These are phyloP conservation scores for Hylaeus volcanicus DNA, from an alignment of 1,140 invertebrate species.

Conservation along the genomic window DNA sequence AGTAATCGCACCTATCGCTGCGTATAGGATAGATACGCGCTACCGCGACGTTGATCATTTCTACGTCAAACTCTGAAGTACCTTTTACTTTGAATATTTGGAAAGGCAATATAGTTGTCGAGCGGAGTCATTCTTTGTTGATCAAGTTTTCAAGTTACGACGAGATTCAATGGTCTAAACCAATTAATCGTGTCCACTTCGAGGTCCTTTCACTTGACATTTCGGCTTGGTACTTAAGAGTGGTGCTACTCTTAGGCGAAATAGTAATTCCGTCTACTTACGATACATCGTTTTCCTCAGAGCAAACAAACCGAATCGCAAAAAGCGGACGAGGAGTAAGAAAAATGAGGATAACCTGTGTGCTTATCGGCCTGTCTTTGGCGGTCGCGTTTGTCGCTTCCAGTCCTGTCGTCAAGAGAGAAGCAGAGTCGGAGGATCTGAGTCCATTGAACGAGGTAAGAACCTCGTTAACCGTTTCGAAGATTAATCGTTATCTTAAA, in stretches of 20 bases:
- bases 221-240: conserved; percentile 13
- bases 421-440: conserved; percentile 71
- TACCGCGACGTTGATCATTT: too few species aligned
- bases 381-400: conserved; percentile 58
- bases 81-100: too few species aligned
- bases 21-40: too few species aligned
- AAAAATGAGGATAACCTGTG: conserved; percentile 73
- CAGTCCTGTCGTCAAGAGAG: conserved; percentile 73
- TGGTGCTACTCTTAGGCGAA: not conserved
- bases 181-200: not conserved
- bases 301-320: conserved; percentile 19
- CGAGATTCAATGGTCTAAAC: not conserved
- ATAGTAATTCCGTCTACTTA: not conserved
- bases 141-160: not conserved
- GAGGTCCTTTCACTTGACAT: conserved; percentile 56
- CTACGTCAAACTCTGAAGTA: too few species aligned
- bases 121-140: too few species aligned
- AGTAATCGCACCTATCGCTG: too few species aligned
- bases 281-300: conserved; percentile 30
- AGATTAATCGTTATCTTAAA: too few species aligned
- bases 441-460: conserved; percentile 78
- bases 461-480: conserved; percentile 5
- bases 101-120: too few species aligned
- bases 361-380: conserved; percentile 60
- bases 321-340: conserved; percentile 13